Evolutionary conservation across 2,888 invertebrate genomes (phyloP).

Genomic region (Cryptocephalus primarius): DNA sequence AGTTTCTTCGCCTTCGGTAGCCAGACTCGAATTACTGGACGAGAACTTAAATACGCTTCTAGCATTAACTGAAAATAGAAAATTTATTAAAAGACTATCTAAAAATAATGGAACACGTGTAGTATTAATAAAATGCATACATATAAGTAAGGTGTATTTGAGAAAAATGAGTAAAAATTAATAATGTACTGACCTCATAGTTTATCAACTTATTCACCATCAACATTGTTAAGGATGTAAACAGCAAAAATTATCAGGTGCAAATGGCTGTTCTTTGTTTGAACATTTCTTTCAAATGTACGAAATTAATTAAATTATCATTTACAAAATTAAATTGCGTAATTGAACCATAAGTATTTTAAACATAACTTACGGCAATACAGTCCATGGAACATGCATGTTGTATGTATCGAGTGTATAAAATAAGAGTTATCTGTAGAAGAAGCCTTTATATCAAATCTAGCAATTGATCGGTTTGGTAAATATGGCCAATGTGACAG

Average conservation of each 20-base stretch:
- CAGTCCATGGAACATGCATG: constrained; percentile 48
- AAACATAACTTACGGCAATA: constrained; percentile 48
- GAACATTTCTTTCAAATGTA: not conserved
- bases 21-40: constrained; percentile 19
- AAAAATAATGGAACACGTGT: no score
- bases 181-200: no score
- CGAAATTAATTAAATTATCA: no score
- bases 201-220: no score
- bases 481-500: constrained; percentile 54
- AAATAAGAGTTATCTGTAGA: constrained; percentile 38
- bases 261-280: no score
- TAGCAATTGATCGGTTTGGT: constrained; percentile 45
- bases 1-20: constrained; percentile 43
- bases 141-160: no score
- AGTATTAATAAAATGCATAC: no score
- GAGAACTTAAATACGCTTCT: constrained; percentile 50
- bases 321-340: no score
- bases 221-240: no score
- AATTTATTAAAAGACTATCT: constrained; percentile 17
- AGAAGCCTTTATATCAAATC: constrained; percentile 46
- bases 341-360: constrained; percentile 1
- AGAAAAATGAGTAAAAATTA: no score
- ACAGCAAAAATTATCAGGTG: no score
- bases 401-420: constrained; percentile 50
- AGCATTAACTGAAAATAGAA: constrained; percentile 45